These are phyloP conservation scores for Parauchenoglanis ngamensis DNA, from an alignment of 2,797 vertebrate species.

Conservation along the genomic window DNA sequence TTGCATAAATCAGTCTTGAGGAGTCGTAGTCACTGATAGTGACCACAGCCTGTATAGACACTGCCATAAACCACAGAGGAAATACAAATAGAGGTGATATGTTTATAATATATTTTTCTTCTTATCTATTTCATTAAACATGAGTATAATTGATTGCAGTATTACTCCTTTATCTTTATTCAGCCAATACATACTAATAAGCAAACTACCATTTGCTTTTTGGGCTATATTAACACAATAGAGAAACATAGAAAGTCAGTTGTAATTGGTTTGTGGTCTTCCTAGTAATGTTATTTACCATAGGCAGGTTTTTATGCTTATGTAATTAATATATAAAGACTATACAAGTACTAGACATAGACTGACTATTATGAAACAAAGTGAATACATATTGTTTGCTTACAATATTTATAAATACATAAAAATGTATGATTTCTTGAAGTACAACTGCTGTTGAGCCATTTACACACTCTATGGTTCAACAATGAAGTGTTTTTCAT, in stretches of 20 bases:
- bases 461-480: background rate
- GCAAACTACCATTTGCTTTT: background rate
- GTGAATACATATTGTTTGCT: background rate
- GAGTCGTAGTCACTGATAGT: background rate
- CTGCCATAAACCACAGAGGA: background rate
- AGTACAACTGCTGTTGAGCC: background rate
- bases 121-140: background rate
- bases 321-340: background rate
- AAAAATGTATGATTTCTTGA: background rate
- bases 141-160: background rate
- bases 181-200: background rate
- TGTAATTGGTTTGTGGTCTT: background rate
- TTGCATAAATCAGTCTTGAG: constrained; percentile 21
- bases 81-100: background rate
- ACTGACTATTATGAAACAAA: background rate
- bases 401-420: background rate
- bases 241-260: background rate
- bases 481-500: background rate
- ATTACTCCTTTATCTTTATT: background rate
- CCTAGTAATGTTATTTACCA: background rate
- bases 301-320: background rate
- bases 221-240: background rate
- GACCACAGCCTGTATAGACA: constrained; percentile 26
- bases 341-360: background rate
- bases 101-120: background rate